Evolutionary conservation across 2,888 invertebrate species (phyloP), one percentile per base, ranked within the genome.

Genomic region (Tryphoninae sp.): DNA sequence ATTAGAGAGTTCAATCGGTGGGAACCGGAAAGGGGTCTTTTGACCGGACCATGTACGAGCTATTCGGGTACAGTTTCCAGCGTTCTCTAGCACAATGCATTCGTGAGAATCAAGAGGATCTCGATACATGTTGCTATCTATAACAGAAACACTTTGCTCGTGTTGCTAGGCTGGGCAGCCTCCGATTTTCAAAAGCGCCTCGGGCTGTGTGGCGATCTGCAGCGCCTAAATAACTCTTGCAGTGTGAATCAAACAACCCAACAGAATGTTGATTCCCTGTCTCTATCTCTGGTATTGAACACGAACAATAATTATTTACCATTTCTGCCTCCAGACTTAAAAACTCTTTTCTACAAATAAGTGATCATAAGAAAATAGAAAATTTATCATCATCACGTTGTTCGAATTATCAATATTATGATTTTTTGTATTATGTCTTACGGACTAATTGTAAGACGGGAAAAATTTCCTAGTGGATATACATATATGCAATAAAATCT

Each of bases 191-290:
- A 73, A 81, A 71, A 71, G 78, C 33, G 73, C 77, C 77, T 77
- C 67, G 22, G 73, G 77, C 68, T 40, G 73, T 59, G 49, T 62
- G 42, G 49, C 49, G 73, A 81, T 77, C 77, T 62, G 72, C 73
- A 76, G 59, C 71, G 23, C 53, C 76, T 76, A 76, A 80, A 80
- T 76, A 80, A 80, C 76, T 76, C 80, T 80, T 53, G 61, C 19
- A 72, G 58, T 40, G 65, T 59, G 59, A 61, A 42, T 61, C 42
- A 42, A 59, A 76, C 72, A 67, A 68, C 61, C 26, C 26, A 67
- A 53, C 55, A 53, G 72, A 80, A 80, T 80, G 71, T 64, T 58
- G 2, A 19, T 51, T 33, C 72, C 51, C 61, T 61, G 22, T 45
- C 9, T 40, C 59, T 26, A 23, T 59, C 59, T 61, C 51, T 49